Evolutionary conservation across 2,113 vertebrate genomes (phyloP).

Genomic region (Damaliscus lunatus): DNA sequence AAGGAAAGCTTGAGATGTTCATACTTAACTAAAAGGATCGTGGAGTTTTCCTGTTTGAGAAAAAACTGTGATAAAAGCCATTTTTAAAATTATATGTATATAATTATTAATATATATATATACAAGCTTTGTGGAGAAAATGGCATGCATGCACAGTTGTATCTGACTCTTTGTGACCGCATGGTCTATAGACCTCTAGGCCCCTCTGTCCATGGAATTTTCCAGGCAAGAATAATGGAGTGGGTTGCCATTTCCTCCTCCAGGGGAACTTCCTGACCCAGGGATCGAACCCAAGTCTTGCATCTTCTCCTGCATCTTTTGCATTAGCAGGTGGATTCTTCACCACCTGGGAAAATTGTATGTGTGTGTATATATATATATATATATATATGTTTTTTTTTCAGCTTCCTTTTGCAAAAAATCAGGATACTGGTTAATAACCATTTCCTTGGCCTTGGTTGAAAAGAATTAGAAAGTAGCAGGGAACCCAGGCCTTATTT

Average conservation of each 20-base stretch:
- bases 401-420: neutral
- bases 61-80: neutral
- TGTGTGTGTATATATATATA: neutral
- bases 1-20: neutral
- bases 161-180: neutral
- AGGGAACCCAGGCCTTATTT: neutral
- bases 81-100: neutral
- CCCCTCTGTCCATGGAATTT: neutral
- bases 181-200: neutral
- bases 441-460: neutral
- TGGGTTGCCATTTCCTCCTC: neutral
- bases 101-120: neutral
- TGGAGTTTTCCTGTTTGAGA: neutral
- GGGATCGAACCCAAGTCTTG: neutral
- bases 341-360: neutral
- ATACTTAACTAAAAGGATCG: neutral
- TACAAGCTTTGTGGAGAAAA: neutral
- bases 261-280: neutral
- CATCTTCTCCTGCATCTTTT: neutral
- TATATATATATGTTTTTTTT: accelerated
- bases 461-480: neutral
- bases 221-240: neutral
- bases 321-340: neutral
- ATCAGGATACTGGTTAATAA: neutral
- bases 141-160: neutral